Evolutionary conservation across 2,888 invertebrate genomes (phyloP).

Genomic region (Hydriomena furcata): DNA sequence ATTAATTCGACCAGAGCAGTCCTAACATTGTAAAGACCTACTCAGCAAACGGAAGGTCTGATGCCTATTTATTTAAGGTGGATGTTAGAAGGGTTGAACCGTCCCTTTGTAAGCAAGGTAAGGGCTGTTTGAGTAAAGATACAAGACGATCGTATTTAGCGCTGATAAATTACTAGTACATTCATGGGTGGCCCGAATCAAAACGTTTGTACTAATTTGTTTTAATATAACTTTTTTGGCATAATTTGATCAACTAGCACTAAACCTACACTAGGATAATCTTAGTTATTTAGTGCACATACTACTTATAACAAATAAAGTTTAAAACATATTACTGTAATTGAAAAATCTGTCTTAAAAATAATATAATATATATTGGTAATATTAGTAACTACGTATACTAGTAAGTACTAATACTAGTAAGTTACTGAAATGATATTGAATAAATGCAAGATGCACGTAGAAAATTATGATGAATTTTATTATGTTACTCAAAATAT

Average conservation of each 20-base stretch:
- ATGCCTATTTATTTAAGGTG: constrained; percentile 21
- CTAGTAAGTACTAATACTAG: too few species aligned
- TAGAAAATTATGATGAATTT: too few species aligned
- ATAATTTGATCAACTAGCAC: background rate
- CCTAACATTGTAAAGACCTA: constrained; percentile 1
- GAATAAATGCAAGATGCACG: too few species aligned
- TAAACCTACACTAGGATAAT: too few species aligned
- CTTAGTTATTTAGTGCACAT: too few species aligned
- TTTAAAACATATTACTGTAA: too few species aligned
- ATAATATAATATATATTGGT: too few species aligned
- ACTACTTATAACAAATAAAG: too few species aligned
- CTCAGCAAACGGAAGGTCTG: constrained; percentile 23
- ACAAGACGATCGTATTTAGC: constrained; percentile 35
- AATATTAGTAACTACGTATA: too few species aligned
- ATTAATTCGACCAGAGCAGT: background rate
- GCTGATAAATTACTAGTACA: constrained; percentile 35
- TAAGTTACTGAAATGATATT: too few species aligned
- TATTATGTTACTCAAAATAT: too few species aligned
- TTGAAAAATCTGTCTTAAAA: too few species aligned
- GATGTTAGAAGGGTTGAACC: constrained; percentile 26
- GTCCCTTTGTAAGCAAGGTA: constrained; percentile 28
- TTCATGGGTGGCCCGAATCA: background rate
- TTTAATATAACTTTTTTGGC: background rate
- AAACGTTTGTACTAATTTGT: constrained; percentile 1
- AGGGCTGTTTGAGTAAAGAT: constrained; percentile 34